A percentile compares a stretch with the other conserved stretches of the same genome.
phyloP scores from a whole-genome alignment of 2,888 invertebrate species.

The Cylindroiulus punctatus region DNA sequence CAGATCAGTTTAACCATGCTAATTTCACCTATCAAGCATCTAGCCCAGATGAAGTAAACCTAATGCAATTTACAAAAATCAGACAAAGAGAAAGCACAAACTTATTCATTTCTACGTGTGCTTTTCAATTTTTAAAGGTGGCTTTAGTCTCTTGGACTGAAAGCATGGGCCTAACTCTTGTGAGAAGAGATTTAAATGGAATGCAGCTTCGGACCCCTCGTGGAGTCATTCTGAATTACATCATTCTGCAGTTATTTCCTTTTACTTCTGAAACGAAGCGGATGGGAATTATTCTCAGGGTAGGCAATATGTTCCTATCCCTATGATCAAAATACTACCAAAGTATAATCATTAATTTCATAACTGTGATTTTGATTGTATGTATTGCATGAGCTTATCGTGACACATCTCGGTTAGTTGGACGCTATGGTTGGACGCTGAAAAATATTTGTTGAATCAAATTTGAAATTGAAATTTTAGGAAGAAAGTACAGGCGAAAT shows the following conservation, averaged over 20 bases:
- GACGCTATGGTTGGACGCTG: too few relatives aligned
- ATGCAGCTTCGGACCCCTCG: constrained; percentile 70
- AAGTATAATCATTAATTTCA: neutral
- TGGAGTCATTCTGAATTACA: constrained; percentile 70
- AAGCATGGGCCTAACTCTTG: constrained; percentile 74
- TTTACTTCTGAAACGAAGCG: constrained; percentile 80
- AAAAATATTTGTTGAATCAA: too few relatives aligned
- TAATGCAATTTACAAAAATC: neutral
- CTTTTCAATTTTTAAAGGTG: constrained; percentile 67
- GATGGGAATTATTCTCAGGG: constrained; percentile 80
- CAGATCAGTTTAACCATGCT: constrained; percentile 62
- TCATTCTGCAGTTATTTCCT: constrained; percentile 76
- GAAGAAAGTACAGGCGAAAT: constrained; percentile 83
- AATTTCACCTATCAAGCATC: constrained; percentile 75
- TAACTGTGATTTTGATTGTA: too few relatives aligned
- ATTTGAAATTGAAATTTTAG: constrained; percentile 64
- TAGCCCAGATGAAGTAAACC: constrained; percentile 77
- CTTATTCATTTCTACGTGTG: neutral
- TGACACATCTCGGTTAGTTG: too few relatives aligned
- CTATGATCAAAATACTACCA: neutral
- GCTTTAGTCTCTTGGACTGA: constrained; percentile 80
- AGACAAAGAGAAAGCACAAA: neutral
- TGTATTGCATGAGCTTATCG: too few relatives aligned
- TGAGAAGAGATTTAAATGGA: constrained; percentile 70
- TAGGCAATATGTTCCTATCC: constrained; percentile 60